Base-by-base conservation (phyloP, 2,797 vertebrate genomes). In the Falco biarmicus region DNA sequence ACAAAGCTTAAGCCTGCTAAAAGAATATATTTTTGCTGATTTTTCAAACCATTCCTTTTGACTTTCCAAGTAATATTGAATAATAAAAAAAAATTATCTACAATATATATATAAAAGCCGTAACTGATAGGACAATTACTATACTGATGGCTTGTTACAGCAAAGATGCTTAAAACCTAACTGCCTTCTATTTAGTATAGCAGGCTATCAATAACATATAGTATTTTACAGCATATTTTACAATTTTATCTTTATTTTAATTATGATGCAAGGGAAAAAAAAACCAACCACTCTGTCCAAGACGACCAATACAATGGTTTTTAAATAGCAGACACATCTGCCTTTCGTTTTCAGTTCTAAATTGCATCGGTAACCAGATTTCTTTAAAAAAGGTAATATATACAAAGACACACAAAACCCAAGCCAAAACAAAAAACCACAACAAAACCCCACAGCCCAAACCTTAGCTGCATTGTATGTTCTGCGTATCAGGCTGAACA, bases 301-400 rank as follows among this genome's bases (percentile, higher is more conserved):
- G 90, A 85, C 93, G 80, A 34, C 74, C 26, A 86, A 28, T 95
- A 97, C 94, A 97, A 75, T 71, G 26, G 4, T 70, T 94, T 91
- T 88, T 61, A 88, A 81, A 81, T 37, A 71, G 41, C 15, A 15
- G 51, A 22, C 5, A 39, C 24, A 66, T 45, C 95, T 97, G 54
- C 37, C 29, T 98, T 97, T 97, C 95, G 96, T 84, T 89, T 89
- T 93, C 89, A 96, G 95, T 89, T 97, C 96, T 97, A 93, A 97
- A 98, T 94, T 98, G 95, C 97, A 98, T 98, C 98, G 97, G 97
- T 97, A 98, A 98, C 97, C 37, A 92, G 91, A 94, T 97, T 98
- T 97, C 61, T 66, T 94, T 86, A 90, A 94, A 97, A 87, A 95
- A 98, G 95, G 97, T 43, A 37, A 43, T 6, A 4, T 18, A 6